These are phyloP conservation scores for Meiosimyza platycephala DNA, from an alignment of 2,888 invertebrate genomes.

Conservation along the genomic window DNA sequence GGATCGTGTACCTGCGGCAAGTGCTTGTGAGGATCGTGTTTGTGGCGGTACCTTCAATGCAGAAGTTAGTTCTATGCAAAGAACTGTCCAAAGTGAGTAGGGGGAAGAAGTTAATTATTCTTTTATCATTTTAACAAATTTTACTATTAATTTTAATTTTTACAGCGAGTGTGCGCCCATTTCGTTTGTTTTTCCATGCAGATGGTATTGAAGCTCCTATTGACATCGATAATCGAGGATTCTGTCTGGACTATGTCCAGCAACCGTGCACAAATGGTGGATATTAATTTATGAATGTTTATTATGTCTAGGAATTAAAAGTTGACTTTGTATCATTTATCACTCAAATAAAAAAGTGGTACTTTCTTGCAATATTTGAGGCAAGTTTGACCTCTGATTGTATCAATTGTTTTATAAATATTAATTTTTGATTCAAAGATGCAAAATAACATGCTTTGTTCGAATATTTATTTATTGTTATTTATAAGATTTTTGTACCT, in stretches of 20 bases:
- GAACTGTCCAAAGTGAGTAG: constrained; percentile 79
- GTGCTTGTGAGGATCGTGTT: constrained; percentile 81
- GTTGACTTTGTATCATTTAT: neutral
- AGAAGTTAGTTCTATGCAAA: constrained; percentile 76
- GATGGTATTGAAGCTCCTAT: constrained; percentile 81
- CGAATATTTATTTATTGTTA: too few species aligned
- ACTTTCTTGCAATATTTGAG: too few species aligned
- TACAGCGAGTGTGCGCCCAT: constrained; percentile 83
- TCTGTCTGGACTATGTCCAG: constrained; percentile 85
- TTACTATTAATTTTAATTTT: neutral
- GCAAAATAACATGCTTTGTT: too few species aligned
- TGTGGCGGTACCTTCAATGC: constrained; percentile 85
- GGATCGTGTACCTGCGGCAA: constrained; percentile 69
- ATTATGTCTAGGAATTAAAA: neutral
- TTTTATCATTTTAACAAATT: neutral
- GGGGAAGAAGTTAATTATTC: neutral
- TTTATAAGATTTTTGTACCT: too few species aligned
- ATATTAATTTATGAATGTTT: constrained; percentile 5
- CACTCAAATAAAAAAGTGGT: neutral
- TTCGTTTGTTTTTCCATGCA: constrained; percentile 81
- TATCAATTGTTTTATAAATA: too few species aligned
- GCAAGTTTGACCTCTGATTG: too few species aligned
- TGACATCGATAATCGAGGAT: constrained; percentile 82
- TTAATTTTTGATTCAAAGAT: too few species aligned
- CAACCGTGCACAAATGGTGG: constrained; percentile 81